phyloP scores from a whole-genome alignment of 2,113 vertebrate species.

The Pseudopipra pipra region DNA sequence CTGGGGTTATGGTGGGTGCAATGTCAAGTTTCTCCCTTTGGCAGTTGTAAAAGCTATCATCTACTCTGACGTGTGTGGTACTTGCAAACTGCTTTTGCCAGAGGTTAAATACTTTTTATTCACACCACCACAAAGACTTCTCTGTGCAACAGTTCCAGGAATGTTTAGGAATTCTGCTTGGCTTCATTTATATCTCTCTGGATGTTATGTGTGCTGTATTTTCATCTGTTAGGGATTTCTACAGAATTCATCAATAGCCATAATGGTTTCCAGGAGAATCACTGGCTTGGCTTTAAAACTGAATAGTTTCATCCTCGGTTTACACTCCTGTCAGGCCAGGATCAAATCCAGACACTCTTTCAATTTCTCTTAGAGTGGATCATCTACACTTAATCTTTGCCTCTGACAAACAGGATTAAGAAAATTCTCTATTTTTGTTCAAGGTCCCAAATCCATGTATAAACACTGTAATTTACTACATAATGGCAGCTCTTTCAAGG shows the following conservation, averaged over 20 bases:
- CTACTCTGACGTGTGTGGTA: neutral
- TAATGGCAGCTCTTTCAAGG: neutral
- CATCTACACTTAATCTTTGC: neutral
- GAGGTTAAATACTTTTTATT: constrained; percentile 7
- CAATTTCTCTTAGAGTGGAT: constrained; percentile 17
- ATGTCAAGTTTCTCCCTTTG: neutral
- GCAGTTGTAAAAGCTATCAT: neutral
- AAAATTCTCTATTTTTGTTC: constrained; percentile 36
- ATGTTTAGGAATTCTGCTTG: neutral
- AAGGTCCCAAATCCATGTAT: neutral
- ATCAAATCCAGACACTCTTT: constrained; percentile 10
- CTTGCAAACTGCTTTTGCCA: neutral
- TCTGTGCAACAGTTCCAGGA: neutral
- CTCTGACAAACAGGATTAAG: constrained; percentile 51
- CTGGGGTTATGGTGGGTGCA: neutral
- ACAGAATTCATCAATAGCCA: neutral
- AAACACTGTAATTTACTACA: constrained; percentile 55
- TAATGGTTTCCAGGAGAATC: constrained; percentile 62
- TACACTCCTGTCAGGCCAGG: constrained; percentile 41
- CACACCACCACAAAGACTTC: neutral
- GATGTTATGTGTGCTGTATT: neutral
- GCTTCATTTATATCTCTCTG: neutral
- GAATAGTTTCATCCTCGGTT: neutral
- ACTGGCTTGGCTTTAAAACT: constrained; percentile 28
- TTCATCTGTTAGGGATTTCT: constrained; percentile 7